A percentile compares a stretch with the other conserved stretches of the same genome.
phyloP scores from a whole-genome alignment of 2,888 invertebrate species.

The Cephus pulcher region DNA sequence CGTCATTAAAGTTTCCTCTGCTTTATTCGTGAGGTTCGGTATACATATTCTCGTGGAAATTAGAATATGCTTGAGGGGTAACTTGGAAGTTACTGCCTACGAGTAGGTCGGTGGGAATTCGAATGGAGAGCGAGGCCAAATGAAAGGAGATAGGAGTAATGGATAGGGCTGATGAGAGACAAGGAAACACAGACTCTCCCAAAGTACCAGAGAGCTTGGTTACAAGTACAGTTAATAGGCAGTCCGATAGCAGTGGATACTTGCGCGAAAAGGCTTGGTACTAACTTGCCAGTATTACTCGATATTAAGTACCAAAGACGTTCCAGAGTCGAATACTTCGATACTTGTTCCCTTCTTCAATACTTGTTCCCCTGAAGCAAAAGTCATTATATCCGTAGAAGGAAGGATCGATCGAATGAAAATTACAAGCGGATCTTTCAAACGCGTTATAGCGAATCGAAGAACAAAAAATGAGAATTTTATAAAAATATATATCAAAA shows the following conservation, averaged over 20 bases:
- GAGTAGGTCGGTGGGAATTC: background rate
- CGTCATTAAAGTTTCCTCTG: background rate
- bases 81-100: background rate
- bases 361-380: background rate
- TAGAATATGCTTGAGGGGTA: background rate
- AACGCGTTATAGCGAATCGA: too few relatives aligned
- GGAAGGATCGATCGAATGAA: background rate
- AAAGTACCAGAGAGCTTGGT: background rate
- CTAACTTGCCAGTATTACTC: background rate
- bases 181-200: background rate
- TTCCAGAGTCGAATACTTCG: background rate
- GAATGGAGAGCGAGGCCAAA: background rate
- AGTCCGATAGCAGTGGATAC: background rate
- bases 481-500: too few relatives aligned
- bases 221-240: background rate
- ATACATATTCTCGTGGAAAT: background rate
- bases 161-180: background rate
- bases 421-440: background rate
- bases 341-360: background rate
- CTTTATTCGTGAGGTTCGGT: background rate
- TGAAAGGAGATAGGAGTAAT: background rate
- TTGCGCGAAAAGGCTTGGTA: background rate
- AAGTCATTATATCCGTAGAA: background rate
- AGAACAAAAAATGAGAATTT: too few relatives aligned
- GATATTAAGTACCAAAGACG: background rate